Percentiles rank a stretch among this genome's conserved stretches.
Conservation (phyloP, 2,113 vertebrate species). For the Silurus meridionalis region DNA sequence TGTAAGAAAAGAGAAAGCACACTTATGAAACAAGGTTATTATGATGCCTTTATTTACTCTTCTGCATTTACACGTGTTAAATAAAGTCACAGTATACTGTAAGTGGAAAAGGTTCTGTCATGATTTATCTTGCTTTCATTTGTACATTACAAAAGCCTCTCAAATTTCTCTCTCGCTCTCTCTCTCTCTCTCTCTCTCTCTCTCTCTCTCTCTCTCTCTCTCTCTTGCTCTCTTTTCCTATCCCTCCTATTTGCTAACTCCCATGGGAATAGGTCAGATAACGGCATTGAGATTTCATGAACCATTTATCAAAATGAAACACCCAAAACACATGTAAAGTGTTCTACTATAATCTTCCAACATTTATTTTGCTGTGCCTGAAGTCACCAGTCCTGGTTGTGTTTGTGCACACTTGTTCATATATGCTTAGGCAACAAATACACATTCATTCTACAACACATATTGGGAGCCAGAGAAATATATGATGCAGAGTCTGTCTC, state of each 20-base stretch:
- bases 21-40: not conserved
- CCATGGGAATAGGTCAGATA: conserved; percentile 31
- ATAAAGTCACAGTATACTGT: not conserved
- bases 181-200: conserved; percentile 42
- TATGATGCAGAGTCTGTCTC: not conserved
- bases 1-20: not conserved
- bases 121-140: not conserved
- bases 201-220: conserved; percentile 15
- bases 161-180: conserved; percentile 13
- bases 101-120: not conserved
- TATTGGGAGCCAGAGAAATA: not conserved
- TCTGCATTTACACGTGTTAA: not conserved
- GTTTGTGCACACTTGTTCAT: not conserved
- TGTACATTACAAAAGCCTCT: not conserved
- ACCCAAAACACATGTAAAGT: conserved; percentile 42
- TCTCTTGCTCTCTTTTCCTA: not conserved
- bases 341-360: conserved; percentile 37
- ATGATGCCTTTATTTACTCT: not conserved
- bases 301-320: conserved; percentile 49
- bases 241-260: not conserved
- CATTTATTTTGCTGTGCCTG: conserved; percentile 30
- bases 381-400: conserved; percentile 1
- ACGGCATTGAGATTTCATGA: conserved; percentile 33
- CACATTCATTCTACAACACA: not conserved
- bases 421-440: not conserved